Evolutionary conservation across 2,888 invertebrate species (phyloP).

Genomic region (Sipha maydis): DNA sequence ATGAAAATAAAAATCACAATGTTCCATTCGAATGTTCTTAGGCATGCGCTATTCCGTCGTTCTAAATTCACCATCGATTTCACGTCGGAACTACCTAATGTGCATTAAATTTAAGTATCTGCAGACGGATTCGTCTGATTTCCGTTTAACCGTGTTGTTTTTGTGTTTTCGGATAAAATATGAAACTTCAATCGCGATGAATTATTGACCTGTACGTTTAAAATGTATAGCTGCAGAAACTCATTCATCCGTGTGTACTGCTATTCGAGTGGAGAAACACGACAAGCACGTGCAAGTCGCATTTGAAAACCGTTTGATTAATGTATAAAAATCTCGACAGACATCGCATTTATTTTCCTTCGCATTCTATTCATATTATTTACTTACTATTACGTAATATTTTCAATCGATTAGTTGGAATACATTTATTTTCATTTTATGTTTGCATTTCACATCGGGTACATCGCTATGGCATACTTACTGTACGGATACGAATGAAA

Average conservation of each 20-base stretch:
- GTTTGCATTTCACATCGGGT: no score
- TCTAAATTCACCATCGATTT: background rate
- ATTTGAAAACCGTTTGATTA: background rate
- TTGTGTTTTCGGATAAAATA: background rate
- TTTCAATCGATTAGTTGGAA: no score
- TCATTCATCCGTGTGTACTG: background rate
- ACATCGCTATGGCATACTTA: no score
- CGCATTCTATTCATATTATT: background rate
- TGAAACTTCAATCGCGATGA: background rate
- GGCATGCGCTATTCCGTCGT: background rate
- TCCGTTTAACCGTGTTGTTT: background rate
- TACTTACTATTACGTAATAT: no score
- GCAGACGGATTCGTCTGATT: background rate
- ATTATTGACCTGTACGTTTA: background rate
- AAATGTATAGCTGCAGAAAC: background rate
- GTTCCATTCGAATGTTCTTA: no score
- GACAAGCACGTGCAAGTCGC: background rate
- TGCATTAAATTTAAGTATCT: background rate
- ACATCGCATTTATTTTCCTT: background rate
- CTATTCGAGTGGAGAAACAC: no score
- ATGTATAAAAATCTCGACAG: background rate
- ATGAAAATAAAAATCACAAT: no score
- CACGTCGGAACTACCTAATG: background rate
- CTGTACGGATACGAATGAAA: no score
- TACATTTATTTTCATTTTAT: no score